These are phyloP conservation scores for Vanacampus margaritifer DNA, from an alignment of 2,113 vertebrate species.

Conservation along the genomic window DNA sequence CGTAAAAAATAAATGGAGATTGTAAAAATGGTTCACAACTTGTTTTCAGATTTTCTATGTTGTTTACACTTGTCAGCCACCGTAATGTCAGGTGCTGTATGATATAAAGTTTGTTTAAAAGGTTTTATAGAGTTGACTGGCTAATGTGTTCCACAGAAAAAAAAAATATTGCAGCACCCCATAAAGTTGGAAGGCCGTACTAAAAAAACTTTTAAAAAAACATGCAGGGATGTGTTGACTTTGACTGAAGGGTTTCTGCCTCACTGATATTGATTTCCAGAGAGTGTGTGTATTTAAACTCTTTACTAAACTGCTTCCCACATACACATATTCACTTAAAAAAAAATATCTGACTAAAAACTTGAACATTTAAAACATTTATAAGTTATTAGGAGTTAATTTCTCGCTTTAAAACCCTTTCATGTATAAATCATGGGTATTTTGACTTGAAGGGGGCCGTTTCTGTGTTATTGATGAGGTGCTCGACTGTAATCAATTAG, in stretches of 20 bases:
- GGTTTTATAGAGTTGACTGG: slow-evolving; percentile 20
- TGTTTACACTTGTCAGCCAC: background rate
- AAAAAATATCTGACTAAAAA: too few species aligned
- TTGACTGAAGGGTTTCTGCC: slow-evolving; percentile 56
- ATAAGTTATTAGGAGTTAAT: slow-evolving; percentile 75
- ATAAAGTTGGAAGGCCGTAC: slow-evolving; percentile 19
- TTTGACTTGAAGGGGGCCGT: slow-evolving; percentile 75
- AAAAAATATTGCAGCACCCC: background rate
- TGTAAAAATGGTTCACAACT: background rate
- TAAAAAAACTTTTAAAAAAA: slow-evolving; percentile 10
- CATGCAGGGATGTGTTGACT: slow-evolving; percentile 13
- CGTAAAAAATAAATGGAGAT: background rate
- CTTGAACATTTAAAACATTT: slow-evolving; percentile 73
- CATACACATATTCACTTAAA: slow-evolving; percentile 19
- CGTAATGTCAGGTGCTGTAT: slow-evolving; percentile 43
- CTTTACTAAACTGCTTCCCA: slow-evolving; percentile 10
- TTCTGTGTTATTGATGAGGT: slow-evolving; percentile 78
- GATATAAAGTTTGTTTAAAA: slow-evolving; percentile 42
- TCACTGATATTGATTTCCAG: slow-evolving; percentile 54
- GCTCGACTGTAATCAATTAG: slow-evolving; percentile 78
- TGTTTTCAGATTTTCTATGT: background rate
- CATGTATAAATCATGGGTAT: slow-evolving; percentile 79
- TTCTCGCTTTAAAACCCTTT: slow-evolving; percentile 77
- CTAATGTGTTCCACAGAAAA: slow-evolving; percentile 21
- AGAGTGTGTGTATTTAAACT: slow-evolving; percentile 45